Percentiles rank a stretch among this genome's conserved stretches.
Evolutionary conservation across 2,797 vertebrate species (phyloP).

Genomic region (Macropodus opercularis): DNA sequence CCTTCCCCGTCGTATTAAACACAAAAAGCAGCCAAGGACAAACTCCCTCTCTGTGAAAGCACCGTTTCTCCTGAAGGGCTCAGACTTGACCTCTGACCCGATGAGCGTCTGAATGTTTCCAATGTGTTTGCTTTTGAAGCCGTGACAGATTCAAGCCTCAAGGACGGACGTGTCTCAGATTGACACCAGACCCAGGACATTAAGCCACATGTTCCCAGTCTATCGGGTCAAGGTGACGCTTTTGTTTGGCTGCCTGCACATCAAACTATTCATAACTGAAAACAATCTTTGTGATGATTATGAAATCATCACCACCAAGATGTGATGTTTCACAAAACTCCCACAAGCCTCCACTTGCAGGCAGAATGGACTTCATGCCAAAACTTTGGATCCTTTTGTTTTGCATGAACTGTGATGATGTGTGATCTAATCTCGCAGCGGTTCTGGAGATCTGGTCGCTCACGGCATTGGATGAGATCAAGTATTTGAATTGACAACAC

Average conservation of each 20-base stretch:
- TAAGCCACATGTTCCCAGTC: background rate
- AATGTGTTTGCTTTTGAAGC: background rate
- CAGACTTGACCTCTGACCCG: background rate
- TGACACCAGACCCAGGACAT: background rate
- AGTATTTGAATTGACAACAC: background rate
- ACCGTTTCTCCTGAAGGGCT: background rate
- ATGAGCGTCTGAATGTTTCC: too few relatives aligned
- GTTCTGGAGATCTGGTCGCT: too few relatives aligned
- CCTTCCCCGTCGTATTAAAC: constrained; percentile 18
- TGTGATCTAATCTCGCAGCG: too few relatives aligned
- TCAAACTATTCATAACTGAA: background rate
- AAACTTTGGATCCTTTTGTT: background rate
- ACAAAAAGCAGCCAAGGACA: constrained; percentile 7
- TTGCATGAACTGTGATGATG: too few relatives aligned
- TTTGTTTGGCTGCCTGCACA: constrained; percentile 2
- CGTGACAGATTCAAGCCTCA: background rate
- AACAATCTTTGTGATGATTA: constrained; percentile 4
- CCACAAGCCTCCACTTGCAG: constrained; percentile 5
- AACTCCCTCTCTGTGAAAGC: background rate
- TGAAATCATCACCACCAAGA: constrained; percentile 14
- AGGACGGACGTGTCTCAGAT: background rate
- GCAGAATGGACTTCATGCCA: constrained; percentile 13
- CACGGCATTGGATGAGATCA: too few relatives aligned
- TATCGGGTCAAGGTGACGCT: background rate
- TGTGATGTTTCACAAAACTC: constrained; percentile 24